phyloP scores from a whole-genome alignment of 2,888 invertebrate genomes.

The Hyles lineata region DNA sequence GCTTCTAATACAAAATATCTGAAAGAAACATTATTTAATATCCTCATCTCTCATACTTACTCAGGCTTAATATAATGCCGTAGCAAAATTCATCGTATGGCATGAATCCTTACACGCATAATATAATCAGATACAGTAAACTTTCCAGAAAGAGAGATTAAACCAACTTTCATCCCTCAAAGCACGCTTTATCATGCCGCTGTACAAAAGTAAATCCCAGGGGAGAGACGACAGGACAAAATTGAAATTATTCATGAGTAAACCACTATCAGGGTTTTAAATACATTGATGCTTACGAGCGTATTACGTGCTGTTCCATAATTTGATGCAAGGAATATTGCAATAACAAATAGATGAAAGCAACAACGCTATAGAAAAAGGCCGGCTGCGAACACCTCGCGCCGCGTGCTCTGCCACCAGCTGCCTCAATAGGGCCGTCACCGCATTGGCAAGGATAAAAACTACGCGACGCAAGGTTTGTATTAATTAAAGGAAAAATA shows the following conservation, averaged over 20 bases:
- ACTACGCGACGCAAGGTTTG: not conserved
- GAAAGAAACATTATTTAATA: not conserved
- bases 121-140: not conserved
- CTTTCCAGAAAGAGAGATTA: not conserved
- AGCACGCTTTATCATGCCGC: not conserved
- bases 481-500: conserved; percentile 8
- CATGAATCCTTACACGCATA: not conserved
- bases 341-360: not conserved
- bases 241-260: conserved; percentile 5
- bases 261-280: not conserved
- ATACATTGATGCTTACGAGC: not conserved
- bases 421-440: not conserved
- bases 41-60: not conserved
- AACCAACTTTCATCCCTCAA: conserved; percentile 10
- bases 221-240: not conserved
- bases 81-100: not conserved
- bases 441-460: not conserved
- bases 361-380: not conserved
- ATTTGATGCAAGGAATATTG: not conserved
- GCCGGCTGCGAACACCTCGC: not conserved
- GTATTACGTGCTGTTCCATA: conserved; percentile 2
- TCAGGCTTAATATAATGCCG: not conserved
- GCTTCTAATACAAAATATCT: not conserved
- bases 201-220: not conserved
- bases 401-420: not conserved